These are phyloP conservation scores for Macrostomum lignano DNA, from an alignment of 1,140 invertebrate genomes.

Conservation along the genomic window DNA sequence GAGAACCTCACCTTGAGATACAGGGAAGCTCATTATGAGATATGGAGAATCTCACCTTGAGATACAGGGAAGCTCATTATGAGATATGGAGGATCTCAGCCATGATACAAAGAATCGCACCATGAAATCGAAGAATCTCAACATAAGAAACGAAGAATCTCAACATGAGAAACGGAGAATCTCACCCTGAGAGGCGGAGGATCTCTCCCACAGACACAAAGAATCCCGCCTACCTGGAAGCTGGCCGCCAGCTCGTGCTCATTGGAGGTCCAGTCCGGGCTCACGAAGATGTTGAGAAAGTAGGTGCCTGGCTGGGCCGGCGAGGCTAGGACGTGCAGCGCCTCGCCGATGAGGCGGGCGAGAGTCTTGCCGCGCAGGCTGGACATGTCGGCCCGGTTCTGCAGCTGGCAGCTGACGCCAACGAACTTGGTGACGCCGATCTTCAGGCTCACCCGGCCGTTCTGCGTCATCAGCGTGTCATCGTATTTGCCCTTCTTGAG, in stretches of 20 bases:
- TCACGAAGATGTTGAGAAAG: slow-evolving; percentile 1
- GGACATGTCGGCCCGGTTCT: background rate
- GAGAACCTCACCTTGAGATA: no score
- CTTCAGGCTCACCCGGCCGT: slow-evolving; percentile 3
- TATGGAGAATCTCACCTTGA: no score
- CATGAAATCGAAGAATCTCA: background rate
- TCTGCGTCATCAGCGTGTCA: slow-evolving; percentile 1
- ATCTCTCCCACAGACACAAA: no score
- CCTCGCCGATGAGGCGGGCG: background rate
- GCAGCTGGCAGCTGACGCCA: background rate
- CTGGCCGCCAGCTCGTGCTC: slow-evolving; percentile 1
- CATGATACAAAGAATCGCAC: no score
- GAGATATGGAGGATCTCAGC: no score
- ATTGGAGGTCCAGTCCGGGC: slow-evolving; percentile 3
- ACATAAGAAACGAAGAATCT: background rate
- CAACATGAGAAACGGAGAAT: background rate
- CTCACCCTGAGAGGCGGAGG: background rate
- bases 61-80: no score
- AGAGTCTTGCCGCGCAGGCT: background rate
- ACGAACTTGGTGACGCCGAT: background rate
- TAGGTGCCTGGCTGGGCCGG: slow-evolving; percentile 3
- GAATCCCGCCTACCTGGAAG: slow-evolving; percentile 2
- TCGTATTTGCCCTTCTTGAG: slow-evolving; percentile 5
- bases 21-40: no score
- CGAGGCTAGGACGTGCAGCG: background rate